Conservation (phyloP, 2,797 vertebrate species). For the Lutjanus campechanus region DNA sequence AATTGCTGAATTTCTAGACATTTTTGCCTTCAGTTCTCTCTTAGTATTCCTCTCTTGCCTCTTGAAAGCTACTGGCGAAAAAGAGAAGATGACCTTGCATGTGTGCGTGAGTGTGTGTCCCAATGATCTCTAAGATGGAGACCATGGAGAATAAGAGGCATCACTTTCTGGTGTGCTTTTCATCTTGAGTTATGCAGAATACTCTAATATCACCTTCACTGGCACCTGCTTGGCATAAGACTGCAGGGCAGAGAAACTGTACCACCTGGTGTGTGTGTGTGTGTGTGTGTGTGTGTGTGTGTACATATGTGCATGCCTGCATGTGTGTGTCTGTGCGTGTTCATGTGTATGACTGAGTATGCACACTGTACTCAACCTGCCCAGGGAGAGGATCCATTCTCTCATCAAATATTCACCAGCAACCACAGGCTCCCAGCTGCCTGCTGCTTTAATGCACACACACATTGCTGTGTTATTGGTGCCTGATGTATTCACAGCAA, state of each 20-base stretch:
- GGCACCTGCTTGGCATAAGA: slow-evolving; percentile 53
- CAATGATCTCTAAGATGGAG: slow-evolving; percentile 48
- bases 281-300: slow-evolving; percentile 24
- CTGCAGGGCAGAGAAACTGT: slow-evolving; percentile 42
- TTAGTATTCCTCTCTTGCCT: slow-evolving; percentile 28
- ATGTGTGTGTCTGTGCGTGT: slow-evolving; percentile 29
- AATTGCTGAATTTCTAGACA: slow-evolving; percentile 11
- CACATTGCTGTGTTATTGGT: slow-evolving; percentile 55
- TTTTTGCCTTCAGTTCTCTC: slow-evolving; percentile 12
- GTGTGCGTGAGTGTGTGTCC: slow-evolving; percentile 7
- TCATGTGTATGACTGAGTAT: slow-evolving; percentile 54
- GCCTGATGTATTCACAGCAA: slow-evolving; percentile 44
- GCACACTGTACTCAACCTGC: slow-evolving; percentile 79
- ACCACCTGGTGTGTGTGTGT: slow-evolving; percentile 43
- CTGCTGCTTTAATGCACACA: slow-evolving; percentile 72
- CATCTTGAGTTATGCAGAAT: slow-evolving; percentile 59
- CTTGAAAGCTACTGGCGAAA: slow-evolving; percentile 34
- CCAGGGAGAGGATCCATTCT: slow-evolving; percentile 85
- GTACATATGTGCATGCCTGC: slow-evolving; percentile 14
- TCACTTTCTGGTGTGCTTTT: slow-evolving; percentile 80
- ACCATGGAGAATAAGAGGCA: slow-evolving; percentile 57
- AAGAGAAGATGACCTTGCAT: slow-evolving; percentile 50
- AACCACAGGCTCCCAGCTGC: slow-evolving; percentile 82
- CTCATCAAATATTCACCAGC: slow-evolving; percentile 89
- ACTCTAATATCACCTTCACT: slow-evolving; percentile 82